A percentile compares a stretch with the other conserved stretches of the same genome.
These are phyloP conservation scores for Odocoileus hemionus DNA, from an alignment of 2,113 vertebrate species.

Conservation along the genomic window DNA sequence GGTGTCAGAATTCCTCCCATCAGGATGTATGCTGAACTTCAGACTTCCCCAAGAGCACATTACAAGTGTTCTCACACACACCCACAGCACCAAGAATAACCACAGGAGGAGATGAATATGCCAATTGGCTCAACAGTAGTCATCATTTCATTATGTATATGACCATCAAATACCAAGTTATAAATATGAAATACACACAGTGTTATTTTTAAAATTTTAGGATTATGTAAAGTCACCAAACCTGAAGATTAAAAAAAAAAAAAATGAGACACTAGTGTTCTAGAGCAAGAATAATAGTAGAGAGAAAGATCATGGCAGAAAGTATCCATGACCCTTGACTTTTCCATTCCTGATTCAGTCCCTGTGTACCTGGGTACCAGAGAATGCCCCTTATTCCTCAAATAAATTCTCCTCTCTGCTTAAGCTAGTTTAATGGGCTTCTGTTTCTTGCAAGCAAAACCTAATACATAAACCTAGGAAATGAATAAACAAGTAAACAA, in stretches of 20 bases:
- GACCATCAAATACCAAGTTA: not conserved
- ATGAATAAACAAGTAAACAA: no score
- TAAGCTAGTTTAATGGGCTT: not conserved
- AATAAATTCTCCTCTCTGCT: not conserved
- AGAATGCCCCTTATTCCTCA: not conserved
- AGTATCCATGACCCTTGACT: not conserved
- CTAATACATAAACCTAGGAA: not conserved
- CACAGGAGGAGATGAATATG: not conserved
- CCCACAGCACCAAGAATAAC: not conserved
- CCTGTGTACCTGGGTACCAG: not conserved
- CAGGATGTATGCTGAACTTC: not conserved
- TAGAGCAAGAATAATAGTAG: not conserved
- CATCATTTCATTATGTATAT: not conserved
- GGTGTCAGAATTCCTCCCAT: not conserved
- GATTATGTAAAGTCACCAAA: not conserved
- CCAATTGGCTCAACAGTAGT: not conserved
- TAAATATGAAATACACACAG: not conserved
- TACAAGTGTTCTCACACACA: not conserved
- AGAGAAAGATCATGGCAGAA: not conserved
- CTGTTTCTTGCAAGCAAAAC: not conserved
- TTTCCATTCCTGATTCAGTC: not conserved
- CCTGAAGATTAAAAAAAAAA: not conserved
- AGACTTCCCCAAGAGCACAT: not conserved
- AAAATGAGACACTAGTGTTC: not conserved
- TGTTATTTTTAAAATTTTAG: not conserved